Evolutionary conservation across 1,140 invertebrate species (phyloP).

Genomic region (Bicyclus anynana): DNA sequence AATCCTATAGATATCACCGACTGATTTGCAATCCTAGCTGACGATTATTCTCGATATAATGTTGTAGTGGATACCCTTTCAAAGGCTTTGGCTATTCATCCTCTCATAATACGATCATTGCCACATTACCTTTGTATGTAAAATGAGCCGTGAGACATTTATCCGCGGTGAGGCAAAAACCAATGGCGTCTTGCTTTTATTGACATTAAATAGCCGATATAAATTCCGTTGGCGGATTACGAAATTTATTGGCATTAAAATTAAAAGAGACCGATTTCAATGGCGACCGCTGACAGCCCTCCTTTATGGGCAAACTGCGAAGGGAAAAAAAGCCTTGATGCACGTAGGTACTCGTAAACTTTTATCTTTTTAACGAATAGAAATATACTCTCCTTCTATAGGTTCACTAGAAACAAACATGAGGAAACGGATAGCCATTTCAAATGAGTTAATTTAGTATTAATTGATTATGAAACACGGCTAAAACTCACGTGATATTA

Average conservation of each 20-base stretch:
- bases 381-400: too few relatives aligned
- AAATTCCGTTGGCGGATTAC: slow-evolving; percentile 72
- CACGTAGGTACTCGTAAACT: slow-evolving; percentile 48
- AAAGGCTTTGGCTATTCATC: slow-evolving; percentile 15
- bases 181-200: slow-evolving; percentile 50
- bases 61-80: not conserved
- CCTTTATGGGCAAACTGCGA: slow-evolving; percentile 52
- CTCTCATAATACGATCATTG: slow-evolving; percentile 39
- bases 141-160: slow-evolving; percentile 56
- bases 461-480: too few relatives aligned
- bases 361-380: slow-evolving; percentile 43
- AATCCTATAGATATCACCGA: not conserved
- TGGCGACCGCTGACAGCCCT: slow-evolving; percentile 61
- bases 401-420: too few relatives aligned
- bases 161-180: slow-evolving; percentile 45
- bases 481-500: too few relatives aligned
- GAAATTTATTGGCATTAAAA: slow-evolving; percentile 73
- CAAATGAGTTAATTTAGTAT: too few relatives aligned
- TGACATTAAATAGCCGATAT: slow-evolving; percentile 73
- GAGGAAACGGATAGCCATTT: too few relatives aligned
- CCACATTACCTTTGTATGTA: slow-evolving; percentile 65
- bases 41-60: not conserved
- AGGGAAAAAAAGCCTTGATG: slow-evolving; percentile 46
- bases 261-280: slow-evolving; percentile 75
- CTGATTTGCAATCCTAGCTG: not conserved